Evolutionary conservation across 64 coral and sea anemone genomes (phyloP).

Genomic region (Dendronephthya gigantea): DNA sequence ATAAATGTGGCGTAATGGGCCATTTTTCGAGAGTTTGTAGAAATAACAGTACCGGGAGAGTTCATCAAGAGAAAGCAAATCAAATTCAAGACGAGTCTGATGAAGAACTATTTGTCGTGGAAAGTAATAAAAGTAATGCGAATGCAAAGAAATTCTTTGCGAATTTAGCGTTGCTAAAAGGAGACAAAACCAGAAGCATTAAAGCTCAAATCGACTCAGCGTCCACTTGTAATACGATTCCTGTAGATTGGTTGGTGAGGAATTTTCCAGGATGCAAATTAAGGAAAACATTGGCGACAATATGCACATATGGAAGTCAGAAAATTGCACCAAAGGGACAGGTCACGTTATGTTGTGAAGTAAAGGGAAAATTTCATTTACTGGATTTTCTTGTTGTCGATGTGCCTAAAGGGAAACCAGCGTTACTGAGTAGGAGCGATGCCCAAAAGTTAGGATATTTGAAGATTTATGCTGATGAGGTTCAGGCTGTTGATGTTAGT

Average conservation of each 20-base stretch:
- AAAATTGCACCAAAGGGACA: background rate
- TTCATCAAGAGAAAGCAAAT: no score
- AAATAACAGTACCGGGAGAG: no score
- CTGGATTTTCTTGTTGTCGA: no score
- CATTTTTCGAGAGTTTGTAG: no score
- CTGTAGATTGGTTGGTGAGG: background rate
- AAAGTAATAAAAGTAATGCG: background rate
- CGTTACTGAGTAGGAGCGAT: no score
- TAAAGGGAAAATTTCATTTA: background rate
- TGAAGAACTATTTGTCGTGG: background rate
- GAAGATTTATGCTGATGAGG: no score
- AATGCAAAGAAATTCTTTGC: conserved; percentile 1
- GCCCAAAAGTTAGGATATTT: no score
- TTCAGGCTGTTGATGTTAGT: background rate
- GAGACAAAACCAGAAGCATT: background rate
- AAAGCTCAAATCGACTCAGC: background rate
- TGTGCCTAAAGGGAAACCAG: no score
- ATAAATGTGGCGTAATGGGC: no score
- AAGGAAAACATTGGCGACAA: background rate
- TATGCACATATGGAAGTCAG: background rate
- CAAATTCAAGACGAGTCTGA: background rate
- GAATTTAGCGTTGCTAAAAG: background rate
- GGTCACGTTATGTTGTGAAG: background rate
- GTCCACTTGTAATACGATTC: background rate
- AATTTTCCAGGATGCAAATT: background rate